Evolutionary conservation across 2,888 invertebrate genomes (phyloP), one percentile per base, ranked within the genome.

Genomic region (Cenopis cana): DNA sequence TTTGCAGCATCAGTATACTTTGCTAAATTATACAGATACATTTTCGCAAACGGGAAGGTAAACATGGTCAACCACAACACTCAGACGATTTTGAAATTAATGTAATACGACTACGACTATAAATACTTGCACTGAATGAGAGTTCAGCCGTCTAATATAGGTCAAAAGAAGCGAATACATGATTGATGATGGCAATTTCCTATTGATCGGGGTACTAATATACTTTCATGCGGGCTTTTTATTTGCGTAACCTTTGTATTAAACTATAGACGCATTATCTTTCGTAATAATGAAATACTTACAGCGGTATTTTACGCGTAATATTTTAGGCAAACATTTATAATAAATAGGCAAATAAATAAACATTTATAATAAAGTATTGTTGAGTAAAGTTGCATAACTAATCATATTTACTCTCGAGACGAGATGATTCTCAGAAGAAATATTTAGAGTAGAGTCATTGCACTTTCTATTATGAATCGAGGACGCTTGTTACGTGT

Each of bases 171-270:
- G 81, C 77, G 76, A 84, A 82, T 82, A 79, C 79, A 83, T 86
- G 89, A 89, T 89, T 86, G 85, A 89, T 89, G 86, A 83, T 79
- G 78, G 79, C 80, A 89, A 89, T 89, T 87, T 89, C 88, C 88
- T 86, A 85, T 84, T 84, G 85, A 84, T 80, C 79, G 76, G 65
- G 46, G 46, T 69, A 73, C 72, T 78, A 77, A 81, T 50, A 52
- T 79, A 78, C 76, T 77, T 80, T 76, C 76, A 73, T 72, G 74
- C 73, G 75, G 56, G 66, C 77, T 79, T 76, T 82, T 76, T 82
- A 81, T 85, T 84, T 83, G 77, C 77, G 81, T 79, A 82, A 80
- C 76, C 79, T 75, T 75, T 74, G 73, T n/a, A 73, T 76, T 68
- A 73, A 70, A 70, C 69, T 72, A 68, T 38, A 50, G 54, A 67